Evolutionary conservation across 1,140 invertebrate species (phyloP), one percentile per base, ranked within the genome.

Genomic region (Hylaeus volcanicus): DNA sequence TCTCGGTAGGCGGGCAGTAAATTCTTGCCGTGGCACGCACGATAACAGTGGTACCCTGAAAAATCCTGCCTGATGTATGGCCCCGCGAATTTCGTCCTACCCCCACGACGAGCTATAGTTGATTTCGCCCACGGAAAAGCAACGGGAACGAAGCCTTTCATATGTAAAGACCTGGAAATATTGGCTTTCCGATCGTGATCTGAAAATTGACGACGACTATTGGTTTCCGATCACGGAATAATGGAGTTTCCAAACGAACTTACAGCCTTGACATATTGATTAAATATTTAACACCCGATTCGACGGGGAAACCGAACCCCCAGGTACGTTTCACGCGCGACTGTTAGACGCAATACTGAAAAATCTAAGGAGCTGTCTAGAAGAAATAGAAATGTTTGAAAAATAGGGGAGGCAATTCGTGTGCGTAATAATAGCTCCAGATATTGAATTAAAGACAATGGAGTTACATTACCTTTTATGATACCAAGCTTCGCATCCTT

Each of bases 151-250:
- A 26, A 43, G 8, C 1, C 53, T 71, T 43, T 56, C 68, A 26
- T 37, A 66, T 48, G 45, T 51, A 37, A 65, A 65, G 64, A 48
- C 64, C 2, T 55, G 51, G 68, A 70, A 70, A 56, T 41, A 70
- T 39, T 26, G 68, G 51, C 11, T 55, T 1, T 15, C 15, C 15
- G 14, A 48, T 48, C 64, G 64, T 65, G 43, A 65, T 65, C 43
- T 41, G 64, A 8, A 48, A 65, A 65, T 48, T 48, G 41, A 45
- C 64, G 43, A 4, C 45, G n/a, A 11, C 65, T 66, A 66, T 66
- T 66, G 65, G 45, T 66, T 66, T 66, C 45, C 45, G n/a, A 66
- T 66, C 65, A 43, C 65, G 65, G 48, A 51, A 66, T 65, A 65
- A 65, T 65, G 39, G 9, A 65, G 43, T 26, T 51, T 48, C 65